Conservation (phyloP, 2,797 vertebrate species). For the Clarias laeviceps region DNA sequence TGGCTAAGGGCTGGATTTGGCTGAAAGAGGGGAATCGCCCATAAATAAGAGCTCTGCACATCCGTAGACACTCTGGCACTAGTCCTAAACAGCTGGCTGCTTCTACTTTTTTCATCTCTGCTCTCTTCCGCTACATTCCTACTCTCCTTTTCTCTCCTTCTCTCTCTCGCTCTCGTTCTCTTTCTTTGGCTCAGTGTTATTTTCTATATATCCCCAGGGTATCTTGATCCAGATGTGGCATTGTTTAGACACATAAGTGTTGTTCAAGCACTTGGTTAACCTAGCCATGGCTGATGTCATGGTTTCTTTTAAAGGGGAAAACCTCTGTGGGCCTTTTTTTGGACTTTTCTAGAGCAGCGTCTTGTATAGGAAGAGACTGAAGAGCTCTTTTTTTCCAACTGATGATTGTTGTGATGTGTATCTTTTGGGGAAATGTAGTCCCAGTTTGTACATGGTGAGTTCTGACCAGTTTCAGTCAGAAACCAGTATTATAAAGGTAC, state of each 20-base stretch:
- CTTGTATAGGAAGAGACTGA: constrained; percentile 32
- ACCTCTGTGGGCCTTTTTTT: constrained; percentile 45
- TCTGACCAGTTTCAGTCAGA: not conserved
- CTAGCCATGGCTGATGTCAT: constrained; percentile 73
- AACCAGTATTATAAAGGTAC: not conserved
- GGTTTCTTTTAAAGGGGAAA: constrained; percentile 74
- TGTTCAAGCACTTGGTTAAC: constrained; percentile 65
- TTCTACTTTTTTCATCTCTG: constrained; percentile 67
- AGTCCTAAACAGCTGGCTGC: constrained; percentile 70
- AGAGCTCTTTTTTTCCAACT: constrained; percentile 32
- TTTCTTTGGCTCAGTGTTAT: not conserved
- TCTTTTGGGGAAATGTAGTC: not conserved
- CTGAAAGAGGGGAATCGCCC: constrained; percentile 65
- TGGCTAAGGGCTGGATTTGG: constrained; percentile 52
- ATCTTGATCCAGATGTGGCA: constrained; percentile 75
- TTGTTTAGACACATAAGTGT: constrained; percentile 76
- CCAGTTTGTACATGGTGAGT: not conserved
- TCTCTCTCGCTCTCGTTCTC: constrained; percentile 22
- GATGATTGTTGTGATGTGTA: not conserved
- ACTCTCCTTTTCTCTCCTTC: constrained; percentile 30
- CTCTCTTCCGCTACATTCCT: constrained; percentile 70
- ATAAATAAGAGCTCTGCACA: constrained; percentile 71
- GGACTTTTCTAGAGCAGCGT: not conserved
- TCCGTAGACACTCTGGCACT: constrained; percentile 69
- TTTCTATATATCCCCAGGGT: constrained; percentile 46